Base-by-base conservation (phyloP, 2,888 invertebrate species). In the Lepidochrysops patricia region DNA sequence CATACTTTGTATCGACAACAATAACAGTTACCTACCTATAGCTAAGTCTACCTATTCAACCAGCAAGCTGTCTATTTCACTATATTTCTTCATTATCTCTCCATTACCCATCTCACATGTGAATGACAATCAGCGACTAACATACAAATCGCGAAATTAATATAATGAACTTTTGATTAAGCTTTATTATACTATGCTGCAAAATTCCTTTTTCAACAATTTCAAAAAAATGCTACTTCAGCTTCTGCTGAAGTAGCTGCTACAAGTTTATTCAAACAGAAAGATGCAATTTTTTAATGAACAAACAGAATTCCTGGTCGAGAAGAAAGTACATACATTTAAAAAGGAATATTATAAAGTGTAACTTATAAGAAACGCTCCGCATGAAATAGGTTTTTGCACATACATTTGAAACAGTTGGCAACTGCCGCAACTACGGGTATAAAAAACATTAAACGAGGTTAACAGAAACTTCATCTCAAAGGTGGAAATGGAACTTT, bases 381-480 rank as follows among this genome's bases (percentile, higher is more conserved):
- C 43, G 43, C 9, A 43, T 7, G 19, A 9, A 23, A 23, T 43
- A 43, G 43, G 9, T 43, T 12, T 43, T 43, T 9, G 43, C 19
- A 19, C 19, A 43, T 43, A 43, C 2, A 19, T 43, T n/a, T 19
- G 27, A 27, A 34, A 4, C 12, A 19, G 58, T 50, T 52, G 58
- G 34, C 7, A 35, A 35, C 52, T 9, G 25, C 26, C 13, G 26
- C 15, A 50, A 7, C 23, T 58, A 34, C 23, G 25, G 4, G 26
- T 50, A 52, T 26, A 59, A 52, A 48, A 35, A 50, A 27, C 27
- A 13, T 57, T 57, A 52, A 59, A 59, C 52, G 58, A 59, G 58
- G 58, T 59, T 59, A 59, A 59, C 50, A 59, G 58, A 52, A 25
- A 19, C 58, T 59, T 34, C 50, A 59, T 50, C 58, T 59, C 58